Conservation (phyloP, 1,140 invertebrate species). For the Brachionus calyciflorus region DNA sequence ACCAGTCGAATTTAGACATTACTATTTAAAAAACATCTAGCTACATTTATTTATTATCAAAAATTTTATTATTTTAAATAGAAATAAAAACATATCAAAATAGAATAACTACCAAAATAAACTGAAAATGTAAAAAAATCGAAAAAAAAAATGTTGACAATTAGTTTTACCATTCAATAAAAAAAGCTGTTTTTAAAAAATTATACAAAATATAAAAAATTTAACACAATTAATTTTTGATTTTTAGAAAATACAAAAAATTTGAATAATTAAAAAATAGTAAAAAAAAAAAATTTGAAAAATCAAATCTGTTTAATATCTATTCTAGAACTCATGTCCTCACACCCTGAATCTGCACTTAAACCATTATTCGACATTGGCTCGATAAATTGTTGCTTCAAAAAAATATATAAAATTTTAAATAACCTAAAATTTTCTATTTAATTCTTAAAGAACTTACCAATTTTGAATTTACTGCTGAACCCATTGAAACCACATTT, state of each 20-base stretch:
- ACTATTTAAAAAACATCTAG: too few species aligned
- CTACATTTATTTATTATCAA: too few species aligned
- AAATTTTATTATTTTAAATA: too few species aligned
- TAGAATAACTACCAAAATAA: too few species aligned
- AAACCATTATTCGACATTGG: conserved; percentile 4
- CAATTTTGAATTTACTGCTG: conserved; percentile 42
- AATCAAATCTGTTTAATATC: conserved; percentile 3
- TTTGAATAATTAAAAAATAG: not conserved
- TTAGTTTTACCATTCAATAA: too few species aligned
- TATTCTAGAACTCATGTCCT: conserved; percentile 39
- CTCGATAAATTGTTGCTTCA: conserved; percentile 6
- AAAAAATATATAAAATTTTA: not conserved
- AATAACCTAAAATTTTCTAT: not conserved
- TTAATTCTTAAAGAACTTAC: not conserved
- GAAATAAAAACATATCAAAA: too few species aligned
- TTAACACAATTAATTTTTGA: not conserved
- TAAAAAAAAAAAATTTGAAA: not conserved
- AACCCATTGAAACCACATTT: conserved; percentile 24
- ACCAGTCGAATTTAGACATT: too few species aligned
- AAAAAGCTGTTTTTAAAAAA: not conserved
- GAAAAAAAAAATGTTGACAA: too few species aligned
- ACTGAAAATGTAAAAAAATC: too few species aligned
- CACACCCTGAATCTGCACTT: conserved; percentile 43
- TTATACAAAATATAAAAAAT: not conserved
- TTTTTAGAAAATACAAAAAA: not conserved